Evolutionary conservation across 1,140 invertebrate species (phyloP).

Genomic region (Euwallacea fornicatus): DNA sequence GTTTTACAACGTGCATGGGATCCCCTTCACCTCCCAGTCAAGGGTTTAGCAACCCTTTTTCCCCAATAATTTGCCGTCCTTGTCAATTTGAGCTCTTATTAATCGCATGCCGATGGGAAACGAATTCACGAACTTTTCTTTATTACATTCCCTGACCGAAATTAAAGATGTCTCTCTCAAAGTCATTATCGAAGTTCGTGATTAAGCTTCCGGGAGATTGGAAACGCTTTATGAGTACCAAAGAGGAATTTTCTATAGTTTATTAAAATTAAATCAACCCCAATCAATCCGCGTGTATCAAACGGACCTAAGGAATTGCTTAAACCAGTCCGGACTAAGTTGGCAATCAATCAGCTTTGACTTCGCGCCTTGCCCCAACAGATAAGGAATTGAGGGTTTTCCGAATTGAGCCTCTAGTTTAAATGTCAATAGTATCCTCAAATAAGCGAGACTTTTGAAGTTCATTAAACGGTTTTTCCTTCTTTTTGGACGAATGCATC

Average conservation of each 20-base stretch:
- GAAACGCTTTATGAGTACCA: background rate
- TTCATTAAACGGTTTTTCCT: too few species aligned
- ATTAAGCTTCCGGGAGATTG: background rate
- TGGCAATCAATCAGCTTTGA: slow-evolving; percentile 26
- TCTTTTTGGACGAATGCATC: background rate
- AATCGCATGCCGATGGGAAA: slow-evolving; percentile 12
- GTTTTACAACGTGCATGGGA: too few species aligned
- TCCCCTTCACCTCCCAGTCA: too few species aligned
- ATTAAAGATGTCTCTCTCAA: slow-evolving; percentile 21
- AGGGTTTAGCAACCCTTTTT: slow-evolving; percentile 6
- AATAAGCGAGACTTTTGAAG: too few species aligned
- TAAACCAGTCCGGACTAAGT: slow-evolving; percentile 11
- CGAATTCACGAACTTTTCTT: slow-evolving; percentile 16
- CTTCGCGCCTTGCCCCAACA: slow-evolving; percentile 26
- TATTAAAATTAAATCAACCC: background rate
- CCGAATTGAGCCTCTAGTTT: too few species aligned
- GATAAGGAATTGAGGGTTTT: slow-evolving; percentile 5
- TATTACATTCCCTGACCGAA: slow-evolving; percentile 16
- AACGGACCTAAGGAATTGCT: background rate
- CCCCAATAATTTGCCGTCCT: slow-evolving; percentile 9
- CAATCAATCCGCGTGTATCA: background rate
- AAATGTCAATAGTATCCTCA: too few species aligned
- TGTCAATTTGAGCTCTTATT: slow-evolving; percentile 5
- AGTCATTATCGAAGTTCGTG: slow-evolving; percentile 10
- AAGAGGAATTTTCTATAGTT: background rate